Base-by-base conservation (phyloP, 2,888 invertebrate genomes). In the Cantharis flavilabris region DNA sequence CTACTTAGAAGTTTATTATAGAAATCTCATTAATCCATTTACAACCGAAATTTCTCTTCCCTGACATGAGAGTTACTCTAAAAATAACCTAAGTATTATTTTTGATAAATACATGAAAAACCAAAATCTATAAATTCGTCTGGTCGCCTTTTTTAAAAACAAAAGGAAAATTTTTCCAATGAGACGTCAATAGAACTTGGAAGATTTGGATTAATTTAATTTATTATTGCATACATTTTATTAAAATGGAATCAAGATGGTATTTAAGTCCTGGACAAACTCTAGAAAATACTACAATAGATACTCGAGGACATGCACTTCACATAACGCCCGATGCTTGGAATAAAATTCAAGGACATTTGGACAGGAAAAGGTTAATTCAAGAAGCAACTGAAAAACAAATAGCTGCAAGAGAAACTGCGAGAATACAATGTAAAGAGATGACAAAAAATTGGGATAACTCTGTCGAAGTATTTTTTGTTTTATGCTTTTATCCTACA, bases 381-480 rank as follows among this genome's bases (percentile, higher is more conserved):
- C 78, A 79, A 67, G 86, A 87, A 73, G 82, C 83, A 2, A 77
- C 82, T 0, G 88, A 88, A 3, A 85, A 86, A 33, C 89, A 90
- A 64, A 82, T 84, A n/a, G 87, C 86, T 9, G 84, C 87, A 23
- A 87, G 85, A 69, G 83, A 86, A 65, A 85, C 87, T 64, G 79
- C 90, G 23, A 88, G 88, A 76, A 84, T 88, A 16, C 88, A 86
- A 0, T 89, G 89, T 0, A 85, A 88, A 64, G 84, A 85, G 9
- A 87, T 90, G 87, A 89, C 88, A 0, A 86, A 86, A 79, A 84
- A 84, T 71, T 90, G 89, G 89, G 86, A 85, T n/a, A 87, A 89
- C 63, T 88, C 88, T 0, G 82, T 88, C 62, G 87, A 89, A 83
- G 88, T 88, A 83, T 5, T 49, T 49, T 49, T n/a, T 49, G 7